A percentile compares a stretch with the other conserved stretches of the same genome.
phyloP scores from a whole-genome alignment of 2,888 invertebrate species.

The Thysanoteuthis rhombus region DNA sequence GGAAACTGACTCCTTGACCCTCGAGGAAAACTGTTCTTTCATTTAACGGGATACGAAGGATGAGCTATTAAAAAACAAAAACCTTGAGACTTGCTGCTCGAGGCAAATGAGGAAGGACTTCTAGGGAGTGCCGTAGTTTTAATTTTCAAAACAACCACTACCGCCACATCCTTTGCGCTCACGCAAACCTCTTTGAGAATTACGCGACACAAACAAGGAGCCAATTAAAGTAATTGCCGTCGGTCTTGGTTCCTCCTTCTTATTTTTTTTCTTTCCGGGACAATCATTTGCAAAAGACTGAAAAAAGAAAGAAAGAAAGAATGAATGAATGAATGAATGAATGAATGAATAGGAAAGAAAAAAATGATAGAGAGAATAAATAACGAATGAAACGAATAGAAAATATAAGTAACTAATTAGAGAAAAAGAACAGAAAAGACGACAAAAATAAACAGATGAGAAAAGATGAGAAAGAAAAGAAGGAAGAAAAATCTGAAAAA shows the following conservation, averaged over 20 bases:
- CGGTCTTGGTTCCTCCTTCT: background rate
- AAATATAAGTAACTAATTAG: too few species aligned
- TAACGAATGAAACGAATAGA: too few species aligned
- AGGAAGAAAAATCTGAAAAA: too few species aligned
- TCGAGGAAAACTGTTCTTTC: background rate
- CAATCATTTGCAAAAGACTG: background rate
- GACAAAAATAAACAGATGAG: too few species aligned
- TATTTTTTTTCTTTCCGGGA: background rate
- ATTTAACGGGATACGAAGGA: too few species aligned
- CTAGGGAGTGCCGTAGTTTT: background rate
- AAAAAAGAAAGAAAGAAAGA: background rate
- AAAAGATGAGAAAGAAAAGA: too few species aligned
- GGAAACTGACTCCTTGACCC: background rate
- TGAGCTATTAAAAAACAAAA: too few species aligned
- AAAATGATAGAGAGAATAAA: background rate
- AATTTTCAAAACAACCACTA: background rate
- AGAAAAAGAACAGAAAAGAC: too few species aligned
- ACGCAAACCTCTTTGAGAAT: background rate
- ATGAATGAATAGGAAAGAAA: background rate
- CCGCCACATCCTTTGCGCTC: background rate
- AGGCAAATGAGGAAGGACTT: background rate
- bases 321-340: background rate
- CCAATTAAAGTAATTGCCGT: background rate
- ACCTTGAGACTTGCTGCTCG: background rate
- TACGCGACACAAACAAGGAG: background rate